Conservation (phyloP, 2,797 vertebrate species). For the Lepus oiostolus region DNA sequence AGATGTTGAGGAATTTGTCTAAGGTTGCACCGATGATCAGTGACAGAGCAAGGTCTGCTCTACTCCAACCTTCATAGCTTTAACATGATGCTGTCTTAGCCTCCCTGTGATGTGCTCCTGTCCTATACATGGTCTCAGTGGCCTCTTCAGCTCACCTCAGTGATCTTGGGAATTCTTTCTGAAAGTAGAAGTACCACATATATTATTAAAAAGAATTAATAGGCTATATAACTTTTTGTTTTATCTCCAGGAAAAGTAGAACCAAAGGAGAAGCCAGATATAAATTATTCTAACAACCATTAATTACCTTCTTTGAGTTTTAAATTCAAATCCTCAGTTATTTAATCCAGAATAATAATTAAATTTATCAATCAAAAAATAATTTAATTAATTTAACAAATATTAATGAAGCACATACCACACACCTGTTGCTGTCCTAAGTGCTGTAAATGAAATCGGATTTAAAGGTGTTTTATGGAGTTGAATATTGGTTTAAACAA, state of each 20-base stretch:
- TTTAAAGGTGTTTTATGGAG: not conserved
- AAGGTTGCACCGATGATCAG: not conserved
- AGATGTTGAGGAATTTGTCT: not conserved
- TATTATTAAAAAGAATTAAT: slow-evolving; percentile 50
- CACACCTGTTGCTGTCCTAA: not conserved
- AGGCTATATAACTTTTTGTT: slow-evolving; percentile 33
- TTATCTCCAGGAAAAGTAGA: slow-evolving; percentile 59
- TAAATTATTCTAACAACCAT: slow-evolving; percentile 63
- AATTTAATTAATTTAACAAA: slow-evolving; percentile 67
- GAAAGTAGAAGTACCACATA: not conserved
- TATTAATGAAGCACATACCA: slow-evolving; percentile 45
- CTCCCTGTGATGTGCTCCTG: not conserved
- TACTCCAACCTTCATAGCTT: not conserved
- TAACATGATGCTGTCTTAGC: not conserved
- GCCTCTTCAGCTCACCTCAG: not conserved
- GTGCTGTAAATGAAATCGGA: not conserved
- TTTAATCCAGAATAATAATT: slow-evolving; percentile 46
- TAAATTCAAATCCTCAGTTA: slow-evolving; percentile 54
- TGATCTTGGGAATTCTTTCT: not conserved
- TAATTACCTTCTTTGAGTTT: slow-evolving; percentile 69
- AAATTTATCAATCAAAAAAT: not conserved
- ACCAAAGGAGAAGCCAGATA: slow-evolving; percentile 51
- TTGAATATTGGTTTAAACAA: not conserved
- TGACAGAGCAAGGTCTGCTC: not conserved
- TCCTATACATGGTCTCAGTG: not conserved